Evolutionary conservation across 2,888 invertebrate species (phyloP).

Genomic region (Harpalus rufipes): DNA sequence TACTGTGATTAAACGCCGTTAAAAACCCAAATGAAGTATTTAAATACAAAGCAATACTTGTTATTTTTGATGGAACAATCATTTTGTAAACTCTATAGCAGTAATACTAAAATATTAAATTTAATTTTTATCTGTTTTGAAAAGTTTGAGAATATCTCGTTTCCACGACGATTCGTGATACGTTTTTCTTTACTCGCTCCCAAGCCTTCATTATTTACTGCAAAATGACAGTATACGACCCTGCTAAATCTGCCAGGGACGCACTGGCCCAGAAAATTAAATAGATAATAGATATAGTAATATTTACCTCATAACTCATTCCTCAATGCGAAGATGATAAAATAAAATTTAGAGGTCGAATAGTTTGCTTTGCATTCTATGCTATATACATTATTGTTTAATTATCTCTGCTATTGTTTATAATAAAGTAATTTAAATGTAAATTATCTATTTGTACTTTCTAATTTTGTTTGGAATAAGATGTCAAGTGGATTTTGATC

Average conservation of each 20-base stretch:
- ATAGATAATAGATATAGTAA: conserved; percentile 39
- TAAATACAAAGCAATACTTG: too few species aligned
- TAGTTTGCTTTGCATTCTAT: neutral
- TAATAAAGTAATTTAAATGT: conserved; percentile 5
- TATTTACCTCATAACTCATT: conserved; percentile 38
- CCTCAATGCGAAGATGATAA: conserved; percentile 38
- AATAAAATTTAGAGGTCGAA: conserved; percentile 44
- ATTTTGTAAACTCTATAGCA: too few species aligned
- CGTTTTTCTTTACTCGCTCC: conserved; percentile 24
- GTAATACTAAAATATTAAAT: too few species aligned
- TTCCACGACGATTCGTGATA: conserved; percentile 33
- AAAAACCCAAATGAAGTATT: too few species aligned
- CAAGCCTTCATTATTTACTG: conserved; percentile 33
- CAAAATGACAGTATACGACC: conserved; percentile 43
- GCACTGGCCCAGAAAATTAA: conserved; percentile 49
- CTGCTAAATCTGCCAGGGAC: conserved; percentile 40
- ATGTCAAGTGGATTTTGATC: neutral
- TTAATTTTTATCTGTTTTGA: neutral
- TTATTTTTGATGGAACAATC: too few species aligned
- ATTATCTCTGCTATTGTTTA: conserved; percentile 18
- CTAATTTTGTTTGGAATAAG: neutral
- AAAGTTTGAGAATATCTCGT: neutral
- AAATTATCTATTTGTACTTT: neutral
- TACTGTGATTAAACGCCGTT: too few species aligned
- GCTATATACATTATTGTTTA: conserved; percentile 20